Conservation (phyloP, 2,797 vertebrate genomes). For the Sciaenops ocellatus region DNA sequence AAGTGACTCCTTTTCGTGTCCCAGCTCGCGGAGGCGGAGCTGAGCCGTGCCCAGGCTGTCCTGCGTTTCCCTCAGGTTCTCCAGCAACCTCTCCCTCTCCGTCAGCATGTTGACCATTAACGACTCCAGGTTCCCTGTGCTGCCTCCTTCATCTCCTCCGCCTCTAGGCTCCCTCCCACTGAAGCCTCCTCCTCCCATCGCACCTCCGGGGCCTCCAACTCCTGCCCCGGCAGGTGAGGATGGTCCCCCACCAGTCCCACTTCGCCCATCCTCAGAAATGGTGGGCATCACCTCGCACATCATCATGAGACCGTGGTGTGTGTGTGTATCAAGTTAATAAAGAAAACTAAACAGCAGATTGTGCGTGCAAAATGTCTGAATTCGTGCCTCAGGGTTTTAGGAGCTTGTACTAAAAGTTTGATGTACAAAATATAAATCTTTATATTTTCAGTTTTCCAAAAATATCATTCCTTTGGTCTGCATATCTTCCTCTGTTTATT, state of each 20-base stretch:
- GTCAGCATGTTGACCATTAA: constrained; percentile 97
- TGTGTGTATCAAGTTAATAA: constrained; percentile 44
- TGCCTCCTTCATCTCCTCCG: constrained; percentile 89
- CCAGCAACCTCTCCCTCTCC: constrained; percentile 92
- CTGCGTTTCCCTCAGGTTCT: constrained; percentile 93
- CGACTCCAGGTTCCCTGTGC: constrained; percentile 92
- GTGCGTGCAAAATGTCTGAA: constrained; percentile 63
- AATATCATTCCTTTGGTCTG: constrained; percentile 74
- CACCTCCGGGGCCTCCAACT: constrained; percentile 68
- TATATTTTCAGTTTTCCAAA: constrained; percentile 71
- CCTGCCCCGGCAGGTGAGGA: constrained; percentile 77
- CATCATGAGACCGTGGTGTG: constrained; percentile 85
- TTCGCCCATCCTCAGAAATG: constrained; percentile 93
- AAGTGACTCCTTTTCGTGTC: constrained; percentile 92
- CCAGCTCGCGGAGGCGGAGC: constrained; percentile 90
- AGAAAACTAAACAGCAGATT: constrained; percentile 53
- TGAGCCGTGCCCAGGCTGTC: constrained; percentile 91
- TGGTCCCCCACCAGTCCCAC: constrained; percentile 79
- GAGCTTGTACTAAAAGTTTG: constrained; percentile 61
- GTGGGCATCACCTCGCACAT: constrained; percentile 98
- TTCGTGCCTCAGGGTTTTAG: constrained; percentile 47
- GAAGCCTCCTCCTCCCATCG: constrained; percentile 75
- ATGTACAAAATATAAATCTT: constrained; percentile 78
- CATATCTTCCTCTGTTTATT: constrained; percentile 64
- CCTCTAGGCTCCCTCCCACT: constrained; percentile 72